Evolutionary conservation across 2,888 invertebrate genomes (phyloP), one percentile per base, ranked within the genome.

Genomic region (Aphodius sticticus): DNA sequence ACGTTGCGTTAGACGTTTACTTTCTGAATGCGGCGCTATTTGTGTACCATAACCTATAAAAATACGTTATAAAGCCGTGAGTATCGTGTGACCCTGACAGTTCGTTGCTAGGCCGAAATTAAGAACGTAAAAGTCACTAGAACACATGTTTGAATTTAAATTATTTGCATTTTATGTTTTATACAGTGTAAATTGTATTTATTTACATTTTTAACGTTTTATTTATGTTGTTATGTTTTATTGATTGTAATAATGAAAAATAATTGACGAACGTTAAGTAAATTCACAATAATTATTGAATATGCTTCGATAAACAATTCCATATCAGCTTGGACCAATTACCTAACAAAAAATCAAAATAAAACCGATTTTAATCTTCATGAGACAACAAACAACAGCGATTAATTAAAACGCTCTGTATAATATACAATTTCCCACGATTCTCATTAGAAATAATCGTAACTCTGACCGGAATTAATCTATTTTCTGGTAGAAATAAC

Each of bases 1-100:
- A 38, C 69, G 5, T n/a, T 16, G 71, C 5, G 5, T 70, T 70
- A 2, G 16, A 7, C 12, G 70, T 70, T 70, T 14, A 16, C 5
- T 70, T 70, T 70, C 2, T 12, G n/a, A n/a, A 2, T 3, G 15
- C 14, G 16, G 38, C 37, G 53, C 14, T 76, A 26, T 26, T 26
- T 26, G 26, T 3, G 26, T 26, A 26, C 26, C 26, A 16, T 71
- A 71, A 71, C 71, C 71, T 75, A 38, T 14, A 75, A 75, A 35
- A 6, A 7, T 79, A 83, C 70, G 79, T 26, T n/a, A n/a, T n/a
- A n/a, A n/a, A n/a, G n/a, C n/a, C n/a, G n/a, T n/a, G n/a, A n/a
- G n/a, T n/a, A n/a, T n/a, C 26, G 26, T 26, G 26, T 26, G 26
- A 26, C 26, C 26, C 2, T 26, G 26, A 26, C 26, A 26, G 26